Conservation (phyloP, 2,888 invertebrate genomes). For the Prosapia bicincta region DNA sequence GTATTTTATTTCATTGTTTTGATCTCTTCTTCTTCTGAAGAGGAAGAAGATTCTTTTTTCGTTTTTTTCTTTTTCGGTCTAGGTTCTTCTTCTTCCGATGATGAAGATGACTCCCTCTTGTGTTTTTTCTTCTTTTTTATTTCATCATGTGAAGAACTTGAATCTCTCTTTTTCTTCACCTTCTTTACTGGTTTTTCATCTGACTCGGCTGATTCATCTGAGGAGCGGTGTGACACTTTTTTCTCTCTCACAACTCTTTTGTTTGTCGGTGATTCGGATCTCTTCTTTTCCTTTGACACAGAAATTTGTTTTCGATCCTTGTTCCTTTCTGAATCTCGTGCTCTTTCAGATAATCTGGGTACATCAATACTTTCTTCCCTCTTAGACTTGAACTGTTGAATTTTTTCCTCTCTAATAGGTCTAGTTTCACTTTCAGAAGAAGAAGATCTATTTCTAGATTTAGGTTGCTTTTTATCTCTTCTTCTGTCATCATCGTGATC, state of each 20-base stretch:
- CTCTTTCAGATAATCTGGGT: conserved; percentile 31
- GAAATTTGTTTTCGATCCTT: conserved; percentile 61
- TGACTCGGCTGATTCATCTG: conserved; percentile 52
- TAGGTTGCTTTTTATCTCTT: conserved; percentile 26
- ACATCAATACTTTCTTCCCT: conserved; percentile 47
- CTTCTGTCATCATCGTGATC: no score
- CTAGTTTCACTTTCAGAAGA: conserved; percentile 52
- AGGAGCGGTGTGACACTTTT: conserved; percentile 28
- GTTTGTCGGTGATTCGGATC: conserved; percentile 49
- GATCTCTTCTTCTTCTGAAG: conserved; percentile 37
- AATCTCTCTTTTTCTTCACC: conserved; percentile 33
- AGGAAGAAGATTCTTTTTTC: conserved; percentile 38
- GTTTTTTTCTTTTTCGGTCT: conserved; percentile 36
- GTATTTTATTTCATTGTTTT: no score
- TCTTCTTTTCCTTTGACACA: conserved; percentile 53
- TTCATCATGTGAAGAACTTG: conserved; percentile 35
- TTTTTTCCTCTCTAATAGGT: conserved; percentile 47
- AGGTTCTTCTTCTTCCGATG: conserved; percentile 44
- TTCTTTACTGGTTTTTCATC: conserved; percentile 47
- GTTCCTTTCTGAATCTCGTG: conserved; percentile 43
- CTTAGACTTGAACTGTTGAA: conserved; percentile 39
- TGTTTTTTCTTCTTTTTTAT: conserved; percentile 32
- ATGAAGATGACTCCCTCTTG: conserved; percentile 33
- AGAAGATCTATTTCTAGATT: conserved; percentile 42
- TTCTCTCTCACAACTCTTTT: conserved; percentile 43